These are phyloP conservation scores for Apis laboriosa DNA, from an alignment of 1,140 invertebrate species.

Conservation along the genomic window DNA sequence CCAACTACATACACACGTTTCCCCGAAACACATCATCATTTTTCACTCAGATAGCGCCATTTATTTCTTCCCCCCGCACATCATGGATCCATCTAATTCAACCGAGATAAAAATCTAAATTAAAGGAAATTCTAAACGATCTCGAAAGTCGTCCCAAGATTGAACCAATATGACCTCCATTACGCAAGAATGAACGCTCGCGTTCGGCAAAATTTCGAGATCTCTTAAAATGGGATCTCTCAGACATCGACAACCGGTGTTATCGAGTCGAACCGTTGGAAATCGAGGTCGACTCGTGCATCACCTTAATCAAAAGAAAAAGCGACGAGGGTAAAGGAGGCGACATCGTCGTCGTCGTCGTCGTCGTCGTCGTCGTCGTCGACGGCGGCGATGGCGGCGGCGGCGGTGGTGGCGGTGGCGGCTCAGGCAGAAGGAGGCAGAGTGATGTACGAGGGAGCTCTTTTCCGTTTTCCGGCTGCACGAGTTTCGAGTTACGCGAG, in stretches of 20 bases:
- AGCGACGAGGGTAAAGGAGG: conserved; percentile 53
- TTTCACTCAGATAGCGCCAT: neutral
- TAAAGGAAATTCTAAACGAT: too few species aligned
- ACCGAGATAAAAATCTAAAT: conserved; percentile 7
- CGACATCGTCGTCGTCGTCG: conserved; percentile 33
- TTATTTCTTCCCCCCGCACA: neutral
- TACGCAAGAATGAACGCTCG: neutral
- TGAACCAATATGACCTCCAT: too few species aligned
- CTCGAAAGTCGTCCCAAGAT: neutral
- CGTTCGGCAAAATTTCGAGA: neutral
- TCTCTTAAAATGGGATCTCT: too few species aligned
- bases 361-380: conserved; percentile 18
- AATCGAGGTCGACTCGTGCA: conserved; percentile 46
- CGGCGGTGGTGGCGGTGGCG: conserved; percentile 31
- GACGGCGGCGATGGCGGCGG: conserved; percentile 24
- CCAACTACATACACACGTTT: neutral
- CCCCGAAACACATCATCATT: neutral
- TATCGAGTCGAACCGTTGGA: conserved; percentile 1
- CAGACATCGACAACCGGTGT: neutral
- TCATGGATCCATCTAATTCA: conserved; percentile 7
- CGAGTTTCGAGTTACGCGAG: conserved; percentile 78
- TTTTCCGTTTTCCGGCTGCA: conserved; percentile 76
- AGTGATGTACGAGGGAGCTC: conserved; percentile 75
- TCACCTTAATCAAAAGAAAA: conserved; percentile 72
- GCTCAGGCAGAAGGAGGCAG: conserved; percentile 40